Base-by-base conservation (phyloP, 2,797 vertebrate species). In the Spatula clypeata region DNA sequence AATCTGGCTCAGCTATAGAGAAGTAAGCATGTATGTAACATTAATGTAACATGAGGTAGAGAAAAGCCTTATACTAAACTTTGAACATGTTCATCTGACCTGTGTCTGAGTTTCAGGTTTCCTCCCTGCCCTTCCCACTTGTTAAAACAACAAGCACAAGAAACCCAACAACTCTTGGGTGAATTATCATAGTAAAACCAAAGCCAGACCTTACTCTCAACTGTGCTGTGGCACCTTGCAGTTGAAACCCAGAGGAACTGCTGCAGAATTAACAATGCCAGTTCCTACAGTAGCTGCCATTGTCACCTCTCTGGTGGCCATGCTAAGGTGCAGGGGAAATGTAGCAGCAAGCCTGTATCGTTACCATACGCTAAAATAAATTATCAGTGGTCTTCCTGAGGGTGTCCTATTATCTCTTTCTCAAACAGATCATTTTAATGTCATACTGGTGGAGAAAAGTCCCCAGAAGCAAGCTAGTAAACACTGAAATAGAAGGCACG, bases 191-290 rank as follows among this genome's bases (percentile, higher is more conserved):
- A 57, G 45, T 36, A 40, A 62, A 44, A 61, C 32, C 24, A 67
- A 80, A 65, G 61, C 31, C 29, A 45, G 36, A 19, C 32, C 36
- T 86, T 34, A 9, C 1, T 31, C 17, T 47, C 61, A 38, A 2
- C 15, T 0, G 4, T 16, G 44, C 34, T 34, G 31, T 9, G 26
- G 19, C 3, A 11, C 70, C 0, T 0, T 15, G 57, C 51, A 5
- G 38, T 1, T 45, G 60, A 31, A 77, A 54, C 29, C 2, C 20
- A 47, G 13, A 55, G 58, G 54, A 44, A 32, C 9, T 17, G 62
- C 44, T 66, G 61, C 66, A 18, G 31, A 42, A 13, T 5, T 45
- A n/a, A n/a, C 31, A 8, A 21, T 15, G n/a, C 20, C 6, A 2
- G 1, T 24, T 89, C 45, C 55, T 13, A 21, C 21, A 31, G 23